phyloP scores from a whole-genome alignment of 1,140 invertebrate genomes.

The Drosophila sturtevanti region DNA sequence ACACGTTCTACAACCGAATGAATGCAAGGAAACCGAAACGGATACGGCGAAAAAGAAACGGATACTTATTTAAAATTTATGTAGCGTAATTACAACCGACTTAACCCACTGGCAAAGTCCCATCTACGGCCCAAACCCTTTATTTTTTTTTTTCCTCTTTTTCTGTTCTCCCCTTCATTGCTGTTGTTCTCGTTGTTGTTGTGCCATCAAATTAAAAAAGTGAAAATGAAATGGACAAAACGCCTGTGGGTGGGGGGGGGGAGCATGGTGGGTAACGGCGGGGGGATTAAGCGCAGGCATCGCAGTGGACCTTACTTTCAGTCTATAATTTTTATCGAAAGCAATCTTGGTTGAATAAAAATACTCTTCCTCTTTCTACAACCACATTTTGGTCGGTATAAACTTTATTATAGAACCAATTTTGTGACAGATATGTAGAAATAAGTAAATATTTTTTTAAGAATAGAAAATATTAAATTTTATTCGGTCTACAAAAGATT shows the following conservation, averaged over 20 bases:
- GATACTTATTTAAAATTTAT: slow-evolving; percentile 82
- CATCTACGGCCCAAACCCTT: slow-evolving; percentile 34
- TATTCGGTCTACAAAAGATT: too few species aligned
- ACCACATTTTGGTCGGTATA: neutral
- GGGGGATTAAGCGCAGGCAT: slow-evolving; percentile 12
- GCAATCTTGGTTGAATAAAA: slow-evolving; percentile 48
- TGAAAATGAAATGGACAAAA: slow-evolving; percentile 59
- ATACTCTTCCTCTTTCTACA: slow-evolving; percentile 15
- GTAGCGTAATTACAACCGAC: slow-evolving; percentile 80
- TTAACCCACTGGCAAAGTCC: slow-evolving; percentile 65
- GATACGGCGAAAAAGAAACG: slow-evolving; percentile 72
- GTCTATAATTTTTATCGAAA: slow-evolving; percentile 76
- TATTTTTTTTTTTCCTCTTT: slow-evolving; percentile 20
- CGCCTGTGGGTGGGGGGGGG: neutral
- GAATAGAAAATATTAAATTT: too few species aligned
- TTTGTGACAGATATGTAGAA: neutral
- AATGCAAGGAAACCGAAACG: slow-evolving; percentile 59
- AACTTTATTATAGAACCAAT: neutral
- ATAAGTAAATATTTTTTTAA: too few species aligned
- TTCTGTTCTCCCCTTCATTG: slow-evolving; percentile 1
- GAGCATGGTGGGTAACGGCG: slow-evolving; percentile 13
- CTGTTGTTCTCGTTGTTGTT: slow-evolving; percentile 17
- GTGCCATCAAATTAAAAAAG: slow-evolving; percentile 65
- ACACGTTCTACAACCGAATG: slow-evolving; percentile 27
- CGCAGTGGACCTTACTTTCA: slow-evolving; percentile 38